Percentiles rank a stretch among this genome's conserved stretches.
Evolutionary conservation across 2,888 invertebrate genomes (phyloP).

Genomic region (Adelognathus sp.): DNA sequence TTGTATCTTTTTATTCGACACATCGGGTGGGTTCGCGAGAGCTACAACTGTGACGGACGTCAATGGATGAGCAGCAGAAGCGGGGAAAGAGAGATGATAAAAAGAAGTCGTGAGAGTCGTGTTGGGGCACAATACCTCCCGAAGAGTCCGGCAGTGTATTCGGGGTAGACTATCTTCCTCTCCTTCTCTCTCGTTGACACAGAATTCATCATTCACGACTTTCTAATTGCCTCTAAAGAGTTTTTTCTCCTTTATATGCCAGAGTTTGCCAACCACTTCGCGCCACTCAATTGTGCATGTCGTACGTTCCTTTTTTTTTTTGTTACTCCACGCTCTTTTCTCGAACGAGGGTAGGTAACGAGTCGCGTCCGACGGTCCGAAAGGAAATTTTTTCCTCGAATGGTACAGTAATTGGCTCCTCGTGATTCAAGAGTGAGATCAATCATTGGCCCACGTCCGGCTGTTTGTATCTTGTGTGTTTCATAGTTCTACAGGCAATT

Average conservation of each 20-base stretch:
- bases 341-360: neutral
- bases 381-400: neutral
- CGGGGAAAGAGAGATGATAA: neutral
- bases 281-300: neutral
- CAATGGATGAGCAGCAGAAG: too few relatives aligned
- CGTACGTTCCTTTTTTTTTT: neutral
- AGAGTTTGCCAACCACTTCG: constrained; percentile 44
- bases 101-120: neutral
- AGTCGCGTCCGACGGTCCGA: neutral
- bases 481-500: neutral
- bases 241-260: constrained; percentile 20
- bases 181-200: constrained; percentile 1
- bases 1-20: neutral
- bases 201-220: neutral
- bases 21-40: neutral
- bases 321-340: neutral
- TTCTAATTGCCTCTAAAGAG: neutral
- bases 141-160: neutral
- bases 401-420: constrained; percentile 4
- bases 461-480: neutral
- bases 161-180: neutral
- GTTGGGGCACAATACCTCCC: neutral
- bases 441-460: neutral
- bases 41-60: too few relatives aligned
- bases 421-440: neutral